Conservation (phyloP, 2,797 vertebrate species). For the Todus mexicanus region DNA sequence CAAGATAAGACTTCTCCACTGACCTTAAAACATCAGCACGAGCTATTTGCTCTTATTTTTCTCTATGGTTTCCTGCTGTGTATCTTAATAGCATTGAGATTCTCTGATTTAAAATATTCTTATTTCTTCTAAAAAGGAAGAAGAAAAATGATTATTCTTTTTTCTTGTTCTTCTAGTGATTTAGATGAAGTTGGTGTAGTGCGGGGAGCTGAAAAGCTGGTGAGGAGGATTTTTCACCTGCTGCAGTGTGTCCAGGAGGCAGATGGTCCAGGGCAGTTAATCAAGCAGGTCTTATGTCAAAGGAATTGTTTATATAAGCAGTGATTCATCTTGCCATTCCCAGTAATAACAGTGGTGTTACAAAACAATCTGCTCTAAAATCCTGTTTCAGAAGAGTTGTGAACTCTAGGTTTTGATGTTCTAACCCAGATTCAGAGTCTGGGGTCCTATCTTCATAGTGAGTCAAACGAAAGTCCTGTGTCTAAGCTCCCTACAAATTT, state of each 20-base stretch:
- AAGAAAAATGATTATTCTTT: not conserved
- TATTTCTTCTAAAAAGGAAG: not conserved
- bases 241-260: not conserved
- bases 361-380: not conserved
- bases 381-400: not conserved
- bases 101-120: not conserved
- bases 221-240: not conserved
- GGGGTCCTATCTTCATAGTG: not conserved
- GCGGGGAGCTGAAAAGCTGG: not conserved
- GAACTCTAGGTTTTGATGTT: not conserved
- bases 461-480: not conserved
- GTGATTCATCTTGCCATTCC: not conserved
- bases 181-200: not conserved
- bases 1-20: not conserved
- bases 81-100: not conserved
- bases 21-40: not conserved
- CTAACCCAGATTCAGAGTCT: not conserved
- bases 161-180: not conserved
- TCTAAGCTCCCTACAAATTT: not conserved
- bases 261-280: slow-evolving; percentile 25
- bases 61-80: not conserved
- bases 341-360: not conserved
- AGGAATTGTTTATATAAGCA: slow-evolving; percentile 34
- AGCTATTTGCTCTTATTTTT: not conserved
- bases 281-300: slow-evolving; percentile 20